Percentiles rank a stretch among this genome's conserved stretches.
phyloP scores from a whole-genome alignment of 2,797 vertebrate species.

The Sebastes hubbsi region DNA sequence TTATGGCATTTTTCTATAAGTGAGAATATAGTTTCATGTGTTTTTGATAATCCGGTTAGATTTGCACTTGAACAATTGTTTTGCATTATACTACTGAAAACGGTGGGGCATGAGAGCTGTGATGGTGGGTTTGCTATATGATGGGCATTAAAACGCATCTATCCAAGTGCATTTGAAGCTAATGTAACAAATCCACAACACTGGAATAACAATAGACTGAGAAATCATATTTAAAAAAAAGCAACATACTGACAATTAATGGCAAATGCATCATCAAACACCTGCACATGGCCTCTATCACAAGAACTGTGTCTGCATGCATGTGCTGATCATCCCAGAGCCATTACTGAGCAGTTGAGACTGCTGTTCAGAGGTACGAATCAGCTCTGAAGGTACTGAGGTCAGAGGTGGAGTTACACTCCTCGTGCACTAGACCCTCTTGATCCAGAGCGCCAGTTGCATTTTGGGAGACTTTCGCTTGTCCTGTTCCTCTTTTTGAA shows the following conservation, averaged over 20 bases:
- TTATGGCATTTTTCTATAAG: slow-evolving; percentile 27
- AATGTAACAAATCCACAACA: slow-evolving; percentile 56
- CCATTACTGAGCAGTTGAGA: slow-evolving; percentile 6
- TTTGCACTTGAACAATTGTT: slow-evolving; percentile 71
- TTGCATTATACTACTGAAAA: slow-evolving; percentile 77
- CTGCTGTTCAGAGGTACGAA: slow-evolving; percentile 10
- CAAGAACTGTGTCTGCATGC: slow-evolving; percentile 19
- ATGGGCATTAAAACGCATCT: slow-evolving; percentile 58
- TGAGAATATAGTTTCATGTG: slow-evolving; percentile 24
- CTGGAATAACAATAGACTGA: slow-evolving; percentile 59
- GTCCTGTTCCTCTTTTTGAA: slow-evolving; percentile 32
- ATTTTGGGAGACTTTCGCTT: slow-evolving; percentile 20
- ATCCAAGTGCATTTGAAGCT: slow-evolving; percentile 29
- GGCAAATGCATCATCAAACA: slow-evolving; percentile 9
- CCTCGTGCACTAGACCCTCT: slow-evolving; percentile 38
- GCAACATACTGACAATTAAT: slow-evolving; percentile 1
- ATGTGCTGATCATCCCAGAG: slow-evolving; percentile 28
- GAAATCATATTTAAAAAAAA: slow-evolving; percentile 18
- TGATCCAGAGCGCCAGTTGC: slow-evolving; percentile 13
- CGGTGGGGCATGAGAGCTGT: slow-evolving; percentile 11
- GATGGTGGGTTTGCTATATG: background rate
- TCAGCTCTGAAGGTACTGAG: slow-evolving; percentile 31
- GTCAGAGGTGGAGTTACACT: slow-evolving; percentile 1
- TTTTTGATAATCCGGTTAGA: slow-evolving; percentile 51
- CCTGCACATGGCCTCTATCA: slow-evolving; percentile 17